A percentile compares a stretch with the other conserved stretches of the same genome.
phyloP scores from a whole-genome alignment of 2,797 vertebrate genomes.

The Phoebastria nigripes region DNA sequence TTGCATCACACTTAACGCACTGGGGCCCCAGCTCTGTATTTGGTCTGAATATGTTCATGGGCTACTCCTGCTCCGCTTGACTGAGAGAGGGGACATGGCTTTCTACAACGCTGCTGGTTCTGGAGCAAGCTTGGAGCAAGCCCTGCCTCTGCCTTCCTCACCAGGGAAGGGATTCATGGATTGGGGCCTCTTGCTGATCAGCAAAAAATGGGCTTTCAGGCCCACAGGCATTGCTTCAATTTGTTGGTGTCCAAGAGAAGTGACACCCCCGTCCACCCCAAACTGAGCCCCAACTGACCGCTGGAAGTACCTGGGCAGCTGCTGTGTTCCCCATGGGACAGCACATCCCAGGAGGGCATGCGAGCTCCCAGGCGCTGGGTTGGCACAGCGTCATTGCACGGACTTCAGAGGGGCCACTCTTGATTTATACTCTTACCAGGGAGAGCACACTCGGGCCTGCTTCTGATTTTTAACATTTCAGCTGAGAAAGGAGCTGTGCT shows the following conservation, averaged over 20 bases:
- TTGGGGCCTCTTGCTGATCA: not conserved
- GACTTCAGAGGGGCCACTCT: not conserved
- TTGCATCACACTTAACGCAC: not conserved
- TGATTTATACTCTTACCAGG: not conserved
- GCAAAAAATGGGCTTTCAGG: not conserved
- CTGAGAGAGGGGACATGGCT: not conserved
- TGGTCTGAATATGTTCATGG: not conserved
- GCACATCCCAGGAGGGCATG: not conserved
- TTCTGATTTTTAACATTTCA: not conserved
- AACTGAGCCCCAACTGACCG: fast-evolving
- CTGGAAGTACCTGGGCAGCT: not conserved
- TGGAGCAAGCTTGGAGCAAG: not conserved
- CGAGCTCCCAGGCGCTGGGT: fast-evolving
- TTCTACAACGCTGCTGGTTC: not conserved
- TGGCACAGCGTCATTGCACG: not conserved
- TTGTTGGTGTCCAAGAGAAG: not conserved
- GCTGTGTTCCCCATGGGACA: not conserved
- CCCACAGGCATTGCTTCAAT: not conserved
- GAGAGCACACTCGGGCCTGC: not conserved
- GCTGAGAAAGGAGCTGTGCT: not conserved
- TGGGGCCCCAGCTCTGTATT: not conserved
- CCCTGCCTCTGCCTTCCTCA: not conserved
- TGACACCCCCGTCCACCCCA: too few species aligned
- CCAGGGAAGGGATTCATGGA: not conserved
- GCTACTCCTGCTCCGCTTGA: not conserved